A percentile compares a stretch with the other conserved stretches of the same genome.
These are phyloP conservation scores for Calameuta pallipes DNA, from an alignment of 2,888 invertebrate genomes.

Conservation along the genomic window DNA sequence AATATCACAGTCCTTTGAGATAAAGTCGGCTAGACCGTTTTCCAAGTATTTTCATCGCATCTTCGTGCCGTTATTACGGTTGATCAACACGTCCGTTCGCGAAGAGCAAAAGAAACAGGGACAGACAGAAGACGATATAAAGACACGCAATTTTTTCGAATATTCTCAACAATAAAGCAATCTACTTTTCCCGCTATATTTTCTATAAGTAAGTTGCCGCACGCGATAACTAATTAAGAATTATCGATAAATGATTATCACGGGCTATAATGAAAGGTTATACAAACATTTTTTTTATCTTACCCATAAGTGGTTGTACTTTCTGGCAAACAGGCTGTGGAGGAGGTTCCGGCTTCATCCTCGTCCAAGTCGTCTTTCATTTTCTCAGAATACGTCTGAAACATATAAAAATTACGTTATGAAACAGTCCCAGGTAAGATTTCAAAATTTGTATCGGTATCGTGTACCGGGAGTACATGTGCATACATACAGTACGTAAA, in stretches of 20 bases:
- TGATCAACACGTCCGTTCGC: not conserved
- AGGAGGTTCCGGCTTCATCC: slow-evolving; percentile 45
- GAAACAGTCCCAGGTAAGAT: not conserved
- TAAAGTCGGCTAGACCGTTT: not conserved
- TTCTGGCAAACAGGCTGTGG: slow-evolving; percentile 39
- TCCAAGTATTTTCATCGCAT: not conserved
- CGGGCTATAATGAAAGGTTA: not conserved
- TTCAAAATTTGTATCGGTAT: not conserved
- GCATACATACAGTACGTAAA: too few relatives aligned
- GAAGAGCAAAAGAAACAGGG: not conserved
- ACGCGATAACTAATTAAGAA: not conserved
- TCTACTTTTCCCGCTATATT: not conserved
- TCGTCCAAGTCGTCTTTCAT: slow-evolving; percentile 57
- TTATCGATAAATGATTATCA: not conserved
- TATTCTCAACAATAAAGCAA: not conserved
- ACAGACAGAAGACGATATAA: not conserved
- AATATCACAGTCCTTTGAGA: not conserved
- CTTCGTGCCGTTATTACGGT: not conserved
- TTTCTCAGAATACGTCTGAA: slow-evolving; percentile 18
- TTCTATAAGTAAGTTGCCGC: not conserved
- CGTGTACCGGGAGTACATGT: not conserved
- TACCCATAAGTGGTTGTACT: slow-evolving; percentile 41
- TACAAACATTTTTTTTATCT: slow-evolving; percentile 20
- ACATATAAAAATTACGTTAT: not conserved
- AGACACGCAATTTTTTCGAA: not conserved